Conservation (phyloP, 2,113 vertebrate species). For the Emydocephalus ijimae region DNA sequence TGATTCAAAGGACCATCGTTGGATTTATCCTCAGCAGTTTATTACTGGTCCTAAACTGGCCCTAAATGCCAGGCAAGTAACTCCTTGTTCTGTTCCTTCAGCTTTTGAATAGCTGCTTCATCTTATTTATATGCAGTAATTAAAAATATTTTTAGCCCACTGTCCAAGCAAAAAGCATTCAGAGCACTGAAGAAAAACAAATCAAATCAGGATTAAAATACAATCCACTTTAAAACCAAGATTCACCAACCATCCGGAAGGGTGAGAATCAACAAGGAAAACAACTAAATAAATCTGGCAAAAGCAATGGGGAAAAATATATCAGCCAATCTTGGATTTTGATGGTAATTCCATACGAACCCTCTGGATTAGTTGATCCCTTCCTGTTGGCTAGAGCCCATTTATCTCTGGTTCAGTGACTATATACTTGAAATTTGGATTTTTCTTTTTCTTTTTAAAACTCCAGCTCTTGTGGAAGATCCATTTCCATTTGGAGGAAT, state of each 20-base stretch:
- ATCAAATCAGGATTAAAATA: neutral
- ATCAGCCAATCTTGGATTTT: neutral
- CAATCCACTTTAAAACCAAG: neutral
- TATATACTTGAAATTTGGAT: neutral
- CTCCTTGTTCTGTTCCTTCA: neutral
- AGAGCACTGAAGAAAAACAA: neutral
- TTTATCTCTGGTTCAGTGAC: neutral
- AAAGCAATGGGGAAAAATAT: neutral
- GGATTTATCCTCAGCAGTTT: neutral
- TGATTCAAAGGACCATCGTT: neutral
- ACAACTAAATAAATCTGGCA: neutral
- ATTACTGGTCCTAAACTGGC: neutral
- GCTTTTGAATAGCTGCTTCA: neutral
- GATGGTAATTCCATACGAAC: neutral
- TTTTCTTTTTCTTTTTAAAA: neutral
- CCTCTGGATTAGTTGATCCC: neutral
- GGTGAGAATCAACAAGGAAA: neutral
- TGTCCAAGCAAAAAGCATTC: neutral
- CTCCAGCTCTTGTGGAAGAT: neutral
- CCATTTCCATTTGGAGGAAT: neutral
- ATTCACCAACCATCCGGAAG: neutral
- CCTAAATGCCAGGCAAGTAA: neutral
- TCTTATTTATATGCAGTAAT: neutral
- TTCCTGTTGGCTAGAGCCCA: neutral
- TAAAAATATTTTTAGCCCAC: neutral